These are phyloP conservation scores for Peromyscus nudipes DNA, from an alignment of 2,797 vertebrate genomes.

Conservation along the genomic window DNA sequence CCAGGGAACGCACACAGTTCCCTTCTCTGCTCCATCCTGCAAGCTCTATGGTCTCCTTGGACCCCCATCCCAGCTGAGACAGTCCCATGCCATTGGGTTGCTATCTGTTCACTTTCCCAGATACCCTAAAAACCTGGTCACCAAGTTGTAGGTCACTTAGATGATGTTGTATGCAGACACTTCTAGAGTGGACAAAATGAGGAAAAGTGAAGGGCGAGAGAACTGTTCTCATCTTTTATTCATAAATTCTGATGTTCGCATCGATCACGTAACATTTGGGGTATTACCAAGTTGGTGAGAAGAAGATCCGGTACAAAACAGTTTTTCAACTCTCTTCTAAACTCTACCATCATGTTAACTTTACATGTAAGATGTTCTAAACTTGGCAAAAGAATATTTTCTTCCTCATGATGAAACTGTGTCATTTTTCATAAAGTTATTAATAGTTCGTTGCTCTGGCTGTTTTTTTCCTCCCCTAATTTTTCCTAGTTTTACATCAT, in stretches of 20 bases:
- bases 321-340: neutral
- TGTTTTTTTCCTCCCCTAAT: neutral
- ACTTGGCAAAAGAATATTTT: neutral
- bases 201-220: neutral
- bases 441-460: neutral
- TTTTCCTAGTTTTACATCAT: neutral
- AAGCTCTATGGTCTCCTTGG: no score
- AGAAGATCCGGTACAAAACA: neutral
- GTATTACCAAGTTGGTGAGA: neutral
- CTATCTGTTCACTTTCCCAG: neutral
- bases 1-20: neutral
- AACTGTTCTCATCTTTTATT: neutral
- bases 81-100: neutral
- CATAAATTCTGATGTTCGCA: neutral
- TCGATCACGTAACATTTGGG: neutral
- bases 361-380: neutral
- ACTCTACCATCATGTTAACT: neutral
- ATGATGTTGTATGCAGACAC: neutral
- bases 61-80: fast-evolving
- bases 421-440: neutral
- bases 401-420: neutral
- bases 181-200: neutral
- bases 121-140: neutral
- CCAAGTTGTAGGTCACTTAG: neutral
- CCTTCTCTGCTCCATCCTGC: neutral